Base-by-base conservation (phyloP, 2,113 vertebrate species). In the Tichodroma muraria region DNA sequence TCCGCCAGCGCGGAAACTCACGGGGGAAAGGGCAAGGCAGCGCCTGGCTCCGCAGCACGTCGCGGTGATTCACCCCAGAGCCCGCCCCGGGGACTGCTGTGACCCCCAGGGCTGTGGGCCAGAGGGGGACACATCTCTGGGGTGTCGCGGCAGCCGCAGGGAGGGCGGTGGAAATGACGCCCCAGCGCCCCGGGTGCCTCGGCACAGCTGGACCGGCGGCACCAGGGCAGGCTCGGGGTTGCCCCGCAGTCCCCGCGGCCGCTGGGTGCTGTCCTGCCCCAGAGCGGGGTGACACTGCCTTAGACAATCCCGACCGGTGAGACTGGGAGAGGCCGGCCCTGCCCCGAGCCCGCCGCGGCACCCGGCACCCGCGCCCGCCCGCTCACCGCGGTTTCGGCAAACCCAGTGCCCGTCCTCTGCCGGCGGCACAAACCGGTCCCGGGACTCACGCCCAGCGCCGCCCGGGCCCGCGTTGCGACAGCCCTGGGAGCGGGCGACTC, bases 331-430 rank as follows among this genome's bases (percentile, higher is more conserved):
- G 93, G 82, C 75, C 8, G 5, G 92, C 72, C 92, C 80, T 53
- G 80, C 87, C 82, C 89, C 0, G 24, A 50, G 81, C 75, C 3
- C 19, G 44, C 44, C 44, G 44, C 44, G 44, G 44, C 73, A 33
- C 54, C 76, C 53, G n/a, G n/a, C n/a, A n/a, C n/a, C n/a, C 28
- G 25, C 6, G 3, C 72, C 86, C 6, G n/a, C 80, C 75, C 6
- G n/a, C 54, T 81, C 35, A 17, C 76, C n/a, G 83, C 5, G n/a
- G 93, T 95, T 96, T 94, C 61, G 44, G 89, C 85, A 89, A 92
- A 79, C 50, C 69, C 77, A 52, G 59, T 4, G 77, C 93, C 91
- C 16, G 7, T 85, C 89, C 80, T 53, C 9, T 76, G 38, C 80
- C n/a, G 2, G 69, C 35, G 44, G 81, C 89, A 64, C 44, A 71